phyloP scores from a whole-genome alignment of 2,797 vertebrate species.

The Sebastes paucispinis region DNA sequence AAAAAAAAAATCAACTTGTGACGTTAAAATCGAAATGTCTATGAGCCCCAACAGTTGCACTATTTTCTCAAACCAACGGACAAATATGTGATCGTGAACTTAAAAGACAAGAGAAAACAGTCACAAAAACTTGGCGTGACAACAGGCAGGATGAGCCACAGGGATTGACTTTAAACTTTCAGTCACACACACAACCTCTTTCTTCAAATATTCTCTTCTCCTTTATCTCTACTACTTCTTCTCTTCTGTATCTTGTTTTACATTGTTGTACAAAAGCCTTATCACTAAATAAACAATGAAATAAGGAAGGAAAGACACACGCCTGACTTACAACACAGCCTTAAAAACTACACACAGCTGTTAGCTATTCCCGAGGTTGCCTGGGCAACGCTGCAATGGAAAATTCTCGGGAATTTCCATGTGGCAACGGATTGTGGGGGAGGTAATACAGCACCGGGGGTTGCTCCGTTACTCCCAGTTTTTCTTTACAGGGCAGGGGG shows the following conservation, averaged over 20 bases:
- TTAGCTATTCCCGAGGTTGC: conserved; percentile 74
- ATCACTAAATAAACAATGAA: conserved; percentile 7
- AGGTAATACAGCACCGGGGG: conserved; percentile 7
- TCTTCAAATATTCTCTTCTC: background rate
- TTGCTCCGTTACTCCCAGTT: background rate
- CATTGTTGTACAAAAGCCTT: background rate
- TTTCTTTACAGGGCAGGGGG: background rate
- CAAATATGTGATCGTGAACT: background rate
- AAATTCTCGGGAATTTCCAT: conserved; percentile 72
- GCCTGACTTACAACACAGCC: background rate
- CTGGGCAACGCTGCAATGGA: conserved; percentile 75
- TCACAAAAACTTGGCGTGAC: background rate
- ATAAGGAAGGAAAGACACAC: conserved; percentile 1
- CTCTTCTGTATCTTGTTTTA: background rate
- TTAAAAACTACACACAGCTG: conserved; percentile 66
- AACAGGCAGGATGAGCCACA: background rate
- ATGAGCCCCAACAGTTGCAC: background rate
- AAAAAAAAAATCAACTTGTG: too few species aligned
- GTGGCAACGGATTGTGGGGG: conserved; percentile 40
- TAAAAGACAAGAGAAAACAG: background rate
- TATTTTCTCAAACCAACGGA: background rate
- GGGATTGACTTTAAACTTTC: background rate
- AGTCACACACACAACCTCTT: background rate
- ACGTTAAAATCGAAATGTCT: too few species aligned
- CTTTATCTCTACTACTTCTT: background rate